Conservation (phyloP, 2,888 invertebrate genomes). For the Myopa testacea region DNA sequence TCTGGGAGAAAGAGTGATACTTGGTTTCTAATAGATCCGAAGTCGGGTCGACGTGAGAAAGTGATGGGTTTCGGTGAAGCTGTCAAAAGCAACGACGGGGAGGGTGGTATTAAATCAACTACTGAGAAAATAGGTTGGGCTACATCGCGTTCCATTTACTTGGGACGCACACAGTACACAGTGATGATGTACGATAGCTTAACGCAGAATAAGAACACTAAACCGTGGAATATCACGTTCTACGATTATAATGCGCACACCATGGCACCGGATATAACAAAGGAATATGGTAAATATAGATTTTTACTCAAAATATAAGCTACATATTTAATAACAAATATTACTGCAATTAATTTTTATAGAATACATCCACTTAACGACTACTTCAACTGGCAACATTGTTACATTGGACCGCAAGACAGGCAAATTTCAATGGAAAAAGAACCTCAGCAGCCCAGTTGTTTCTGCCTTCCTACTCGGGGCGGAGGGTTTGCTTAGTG, state of each 20-base stretch:
- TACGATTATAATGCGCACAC: conserved; percentile 91
- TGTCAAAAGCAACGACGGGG: conserved; percentile 53
- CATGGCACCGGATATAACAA: conserved; percentile 81
- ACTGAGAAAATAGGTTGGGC: conserved; percentile 66
- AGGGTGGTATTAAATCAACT: background rate
- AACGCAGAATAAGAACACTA: conserved; percentile 74
- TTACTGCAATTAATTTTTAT: background rate
- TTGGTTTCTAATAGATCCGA: conserved; percentile 91
- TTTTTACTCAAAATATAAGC: background rate
- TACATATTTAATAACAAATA: background rate
- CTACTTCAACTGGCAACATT: conserved; percentile 88
- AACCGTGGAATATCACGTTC: conserved; percentile 97
- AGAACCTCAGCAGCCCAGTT: conserved; percentile 88
- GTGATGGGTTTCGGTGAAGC: conserved; percentile 64
- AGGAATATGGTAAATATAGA: conserved; percentile 80
- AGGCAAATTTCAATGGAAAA: conserved; percentile 88
- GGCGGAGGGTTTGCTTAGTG: conserved; percentile 80
- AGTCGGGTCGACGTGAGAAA: conserved; percentile 66
- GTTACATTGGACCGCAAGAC: conserved; percentile 85
- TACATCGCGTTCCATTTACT: conserved; percentile 66
- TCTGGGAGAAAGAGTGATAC: conserved; percentile 93
- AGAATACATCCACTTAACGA: conserved; percentile 91
- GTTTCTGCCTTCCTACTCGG: conserved; percentile 87
- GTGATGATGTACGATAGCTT: conserved; percentile 91
- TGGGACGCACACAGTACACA: conserved; percentile 86